A percentile compares a stretch with the other conserved stretches of the same genome.
phyloP scores from a whole-genome alignment of 2,797 vertebrate genomes.

The Heteromormyrus szaboi region DNA sequence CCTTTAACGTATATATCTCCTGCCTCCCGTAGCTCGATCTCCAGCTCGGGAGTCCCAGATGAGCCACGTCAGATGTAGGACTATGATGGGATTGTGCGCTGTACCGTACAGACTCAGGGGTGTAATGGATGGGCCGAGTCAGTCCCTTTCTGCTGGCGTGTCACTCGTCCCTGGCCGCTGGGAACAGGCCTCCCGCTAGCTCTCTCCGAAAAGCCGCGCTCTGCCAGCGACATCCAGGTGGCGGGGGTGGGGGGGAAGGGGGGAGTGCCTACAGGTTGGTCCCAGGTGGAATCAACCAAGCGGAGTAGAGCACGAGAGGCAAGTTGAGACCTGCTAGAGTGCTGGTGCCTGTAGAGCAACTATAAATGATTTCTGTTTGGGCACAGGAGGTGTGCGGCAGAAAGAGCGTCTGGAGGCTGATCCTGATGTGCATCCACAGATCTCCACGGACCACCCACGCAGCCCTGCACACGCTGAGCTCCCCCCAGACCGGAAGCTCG shows the following conservation, averaged over 20 bases:
- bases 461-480: not conserved
- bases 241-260: not conserved
- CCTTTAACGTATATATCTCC: not conserved
- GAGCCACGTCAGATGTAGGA: conserved; percentile 23
- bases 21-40: conserved; percentile 23
- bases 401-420: not conserved
- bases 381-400: not conserved
- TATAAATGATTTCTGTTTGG: not conserved
- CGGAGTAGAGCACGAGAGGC: conserved; percentile 29
- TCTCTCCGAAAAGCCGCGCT: conserved; percentile 44
- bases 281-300: conserved; percentile 43
- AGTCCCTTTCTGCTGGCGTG: conserved; percentile 52
- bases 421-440: not conserved
- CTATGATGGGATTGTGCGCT: conserved; percentile 24
- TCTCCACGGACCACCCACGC: not conserved
- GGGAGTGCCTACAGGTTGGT: not conserved
- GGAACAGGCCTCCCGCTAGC: conserved; percentile 38
- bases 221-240: conserved; percentile 37
- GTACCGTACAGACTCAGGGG: conserved; percentile 40
- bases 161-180: conserved; percentile 46
- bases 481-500: not conserved
- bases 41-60: conserved; percentile 16
- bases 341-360: conserved; percentile 17
- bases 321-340: conserved; percentile 35
- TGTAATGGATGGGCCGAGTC: conserved; percentile 52